Conservation (phyloP, 2,888 invertebrate species). For the Fragum whitleyi region DNA sequence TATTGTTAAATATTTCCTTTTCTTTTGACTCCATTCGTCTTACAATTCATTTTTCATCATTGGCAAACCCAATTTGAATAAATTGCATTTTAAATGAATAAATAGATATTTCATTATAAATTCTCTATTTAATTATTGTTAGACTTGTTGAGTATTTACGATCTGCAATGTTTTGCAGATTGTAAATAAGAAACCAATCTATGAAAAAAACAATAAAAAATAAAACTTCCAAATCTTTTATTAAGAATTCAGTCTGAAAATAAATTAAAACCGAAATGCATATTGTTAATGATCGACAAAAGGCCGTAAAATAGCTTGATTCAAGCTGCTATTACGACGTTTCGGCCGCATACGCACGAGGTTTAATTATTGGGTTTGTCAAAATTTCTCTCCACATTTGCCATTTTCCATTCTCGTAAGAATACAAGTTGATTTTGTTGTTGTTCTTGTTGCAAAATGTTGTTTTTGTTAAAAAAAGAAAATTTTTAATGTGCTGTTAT, state of each 20-base stretch:
- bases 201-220: neutral
- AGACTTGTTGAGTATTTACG: neutral
- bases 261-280: too few relatives aligned
- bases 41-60: slow-evolving; percentile 2
- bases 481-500: slow-evolving; percentile 27
- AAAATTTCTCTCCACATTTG: neutral
- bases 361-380: neutral
- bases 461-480: slow-evolving; percentile 26
- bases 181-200: neutral
- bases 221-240: neutral
- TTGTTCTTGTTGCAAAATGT: slow-evolving; percentile 14
- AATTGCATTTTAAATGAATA: too few relatives aligned
- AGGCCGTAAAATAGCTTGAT: too few relatives aligned
- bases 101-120: too few relatives aligned
- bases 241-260: too few relatives aligned
- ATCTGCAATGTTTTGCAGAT: neutral
- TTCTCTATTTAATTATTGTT: neutral
- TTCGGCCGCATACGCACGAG: too few relatives aligned
- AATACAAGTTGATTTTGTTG: neutral
- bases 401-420: slow-evolving; percentile 9
- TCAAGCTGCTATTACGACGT: too few relatives aligned
- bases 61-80: neutral
- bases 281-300: too few relatives aligned
- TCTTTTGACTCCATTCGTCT: slow-evolving; percentile 3
- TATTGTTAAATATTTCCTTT: slow-evolving; percentile 18